Evolutionary conservation across 2,113 vertebrate species (phyloP).

Genomic region (Trinectes maculatus): DNA sequence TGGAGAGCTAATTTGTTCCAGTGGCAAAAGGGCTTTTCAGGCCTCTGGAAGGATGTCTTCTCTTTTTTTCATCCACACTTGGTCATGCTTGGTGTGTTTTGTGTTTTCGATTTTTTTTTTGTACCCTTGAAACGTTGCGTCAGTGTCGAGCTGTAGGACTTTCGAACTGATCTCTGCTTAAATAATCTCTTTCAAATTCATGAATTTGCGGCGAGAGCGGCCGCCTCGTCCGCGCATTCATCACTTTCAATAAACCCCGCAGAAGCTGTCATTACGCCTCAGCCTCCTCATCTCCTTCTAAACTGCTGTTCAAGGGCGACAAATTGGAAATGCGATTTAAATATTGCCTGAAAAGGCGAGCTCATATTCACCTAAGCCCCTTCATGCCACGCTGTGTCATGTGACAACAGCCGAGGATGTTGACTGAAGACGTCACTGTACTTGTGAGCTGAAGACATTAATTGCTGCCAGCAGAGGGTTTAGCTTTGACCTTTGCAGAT

Average conservation of each 20-base stretch:
- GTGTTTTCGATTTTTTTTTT: too few relatives aligned
- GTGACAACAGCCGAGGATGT: constrained; percentile 54
- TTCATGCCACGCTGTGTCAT: constrained; percentile 42
- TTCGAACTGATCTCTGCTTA: constrained; percentile 76
- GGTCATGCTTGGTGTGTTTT: constrained; percentile 43
- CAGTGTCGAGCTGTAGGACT: constrained; percentile 66
- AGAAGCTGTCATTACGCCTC: constrained; percentile 79
- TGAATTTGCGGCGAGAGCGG: constrained; percentile 73
- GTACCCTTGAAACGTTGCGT: constrained; percentile 73
- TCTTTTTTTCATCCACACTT: constrained; percentile 25
- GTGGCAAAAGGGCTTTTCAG: constrained; percentile 56
- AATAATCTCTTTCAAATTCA: constrained; percentile 83
- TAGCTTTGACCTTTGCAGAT: constrained; percentile 79
- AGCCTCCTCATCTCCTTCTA: constrained; percentile 71
- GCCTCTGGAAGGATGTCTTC: constrained; percentile 45
- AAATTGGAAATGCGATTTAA: constrained; percentile 83
- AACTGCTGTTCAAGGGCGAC: constrained; percentile 74
- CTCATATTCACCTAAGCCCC: constrained; percentile 76
- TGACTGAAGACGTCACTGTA: constrained; percentile 48
- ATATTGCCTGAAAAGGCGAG: constrained; percentile 78
- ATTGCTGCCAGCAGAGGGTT: constrained; percentile 74
- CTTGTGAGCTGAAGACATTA: constrained; percentile 68
- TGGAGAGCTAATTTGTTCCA: constrained; percentile 69
- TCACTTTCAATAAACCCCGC: constrained; percentile 79
- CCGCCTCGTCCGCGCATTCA: constrained; percentile 73